Conservation (phyloP, 1,140 invertebrate species). For the Pseudomyrmex cubaensis region DNA sequence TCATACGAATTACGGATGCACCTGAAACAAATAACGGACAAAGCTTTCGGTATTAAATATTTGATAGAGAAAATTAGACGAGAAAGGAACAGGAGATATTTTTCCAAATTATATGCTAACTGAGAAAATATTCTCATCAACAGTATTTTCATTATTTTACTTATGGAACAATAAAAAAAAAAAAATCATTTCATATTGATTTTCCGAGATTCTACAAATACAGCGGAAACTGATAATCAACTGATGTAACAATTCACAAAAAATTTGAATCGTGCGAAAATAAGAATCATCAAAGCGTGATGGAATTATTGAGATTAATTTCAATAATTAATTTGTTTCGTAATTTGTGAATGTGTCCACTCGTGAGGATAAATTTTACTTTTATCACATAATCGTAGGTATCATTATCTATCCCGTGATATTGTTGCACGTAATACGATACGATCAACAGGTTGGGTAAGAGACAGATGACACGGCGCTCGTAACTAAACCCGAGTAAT, state of each 20-base stretch:
- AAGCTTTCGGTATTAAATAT: neutral
- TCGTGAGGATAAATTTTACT: neutral
- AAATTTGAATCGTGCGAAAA: neutral
- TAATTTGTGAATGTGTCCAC: neutral
- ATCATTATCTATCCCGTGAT: constrained; percentile 24
- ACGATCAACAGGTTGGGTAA: constrained; percentile 14
- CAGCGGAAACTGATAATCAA: neutral
- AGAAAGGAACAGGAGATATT: too few species aligned
- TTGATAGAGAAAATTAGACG: too few species aligned
- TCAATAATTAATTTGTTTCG: neutral
- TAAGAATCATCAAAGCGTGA: neutral
- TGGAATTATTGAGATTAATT: neutral
- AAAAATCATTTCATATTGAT: too few species aligned
- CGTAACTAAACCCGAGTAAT: neutral
- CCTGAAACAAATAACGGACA: constrained; percentile 80
- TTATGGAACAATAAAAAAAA: too few species aligned
- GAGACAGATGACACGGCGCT: neutral
- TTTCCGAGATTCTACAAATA: neutral
- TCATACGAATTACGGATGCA: constrained; percentile 91
- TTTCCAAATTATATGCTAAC: too few species aligned
- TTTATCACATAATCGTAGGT: constrained; percentile 22
- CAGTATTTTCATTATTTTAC: too few species aligned
- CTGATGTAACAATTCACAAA: neutral
- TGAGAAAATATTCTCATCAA: too few species aligned
- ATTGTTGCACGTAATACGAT: constrained; percentile 8